Evolutionary conservation across 2,113 vertebrate genomes (phyloP).

Genomic region (Mobula birostris): DNA sequence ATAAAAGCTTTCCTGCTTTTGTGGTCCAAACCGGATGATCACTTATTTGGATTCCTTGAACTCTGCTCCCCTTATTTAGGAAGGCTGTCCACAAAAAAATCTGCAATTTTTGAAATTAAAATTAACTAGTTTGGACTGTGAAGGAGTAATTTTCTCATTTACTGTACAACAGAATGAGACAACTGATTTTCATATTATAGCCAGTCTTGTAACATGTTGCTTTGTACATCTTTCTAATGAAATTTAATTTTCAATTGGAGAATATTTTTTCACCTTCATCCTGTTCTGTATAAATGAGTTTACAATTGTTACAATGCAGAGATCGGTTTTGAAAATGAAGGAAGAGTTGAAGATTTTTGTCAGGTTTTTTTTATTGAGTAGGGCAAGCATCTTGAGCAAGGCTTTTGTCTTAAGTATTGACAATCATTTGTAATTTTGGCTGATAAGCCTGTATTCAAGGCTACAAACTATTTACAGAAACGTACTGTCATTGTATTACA

Average conservation of each 20-base stretch:
- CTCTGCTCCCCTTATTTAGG: not conserved
- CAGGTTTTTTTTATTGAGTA: not conserved
- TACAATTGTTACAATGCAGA: not conserved
- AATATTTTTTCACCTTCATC: not conserved
- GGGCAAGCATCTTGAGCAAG: not conserved
- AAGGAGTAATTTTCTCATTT: not conserved
- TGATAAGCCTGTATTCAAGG: not conserved
- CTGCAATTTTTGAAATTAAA: not conserved
- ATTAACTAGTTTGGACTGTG: not conserved
- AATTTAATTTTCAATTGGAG: not conserved
- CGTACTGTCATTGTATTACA: conserved; percentile 3
- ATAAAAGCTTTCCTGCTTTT: no score
- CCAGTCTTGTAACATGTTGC: not conserved
- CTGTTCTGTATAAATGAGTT: not conserved
- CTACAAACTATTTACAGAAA: conserved; percentile 9
- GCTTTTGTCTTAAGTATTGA: not conserved
- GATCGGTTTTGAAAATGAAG: not conserved
- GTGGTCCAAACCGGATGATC: no score
- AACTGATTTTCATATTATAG: not conserved
- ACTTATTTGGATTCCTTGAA: no score
- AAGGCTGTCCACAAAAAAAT: not conserved
- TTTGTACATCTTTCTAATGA: not conserved
- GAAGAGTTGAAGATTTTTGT: conserved; percentile 5
- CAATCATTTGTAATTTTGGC: not conserved
- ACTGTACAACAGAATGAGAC: not conserved